phyloP scores from a whole-genome alignment of 2,113 vertebrate genomes.

The Smithornis capensis region DNA sequence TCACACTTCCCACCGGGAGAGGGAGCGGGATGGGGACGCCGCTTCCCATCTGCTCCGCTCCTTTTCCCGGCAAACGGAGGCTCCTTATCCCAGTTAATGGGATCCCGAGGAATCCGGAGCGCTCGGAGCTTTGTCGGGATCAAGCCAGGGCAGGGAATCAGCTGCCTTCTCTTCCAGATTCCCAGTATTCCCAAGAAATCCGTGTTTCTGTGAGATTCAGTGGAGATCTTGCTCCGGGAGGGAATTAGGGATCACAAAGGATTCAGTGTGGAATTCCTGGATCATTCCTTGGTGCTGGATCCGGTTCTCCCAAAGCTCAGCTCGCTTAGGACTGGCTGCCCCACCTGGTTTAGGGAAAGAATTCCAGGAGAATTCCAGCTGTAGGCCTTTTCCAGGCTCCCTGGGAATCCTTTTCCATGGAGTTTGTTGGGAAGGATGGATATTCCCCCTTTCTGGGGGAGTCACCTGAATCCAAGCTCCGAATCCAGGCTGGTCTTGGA shows the following conservation, averaged over 20 bases:
- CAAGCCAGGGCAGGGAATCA: neutral
- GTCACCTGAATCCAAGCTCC: neutral
- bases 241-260: fast-evolving
- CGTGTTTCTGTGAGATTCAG: neutral
- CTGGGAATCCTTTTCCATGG: neutral
- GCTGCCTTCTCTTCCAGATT: neutral
- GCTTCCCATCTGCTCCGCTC: slow-evolving; percentile 20
- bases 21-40: neutral
- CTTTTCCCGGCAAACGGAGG: neutral
- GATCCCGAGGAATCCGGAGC: neutral
- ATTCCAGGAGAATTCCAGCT: neutral
- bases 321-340: neutral
- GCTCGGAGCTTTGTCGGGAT: neutral
- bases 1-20: neutral
- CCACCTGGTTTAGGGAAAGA: neutral
- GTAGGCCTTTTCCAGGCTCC: neutral
- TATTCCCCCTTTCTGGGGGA: neutral
- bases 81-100: neutral
- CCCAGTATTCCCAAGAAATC: neutral
- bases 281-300: neutral
- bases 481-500: neutral
- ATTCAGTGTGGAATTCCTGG: neutral
- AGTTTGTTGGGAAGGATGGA: neutral
- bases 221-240: neutral
- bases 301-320: too few relatives aligned